phyloP scores from a whole-genome alignment of 2,113 vertebrate genomes.

The Triplophysa rosa region DNA sequence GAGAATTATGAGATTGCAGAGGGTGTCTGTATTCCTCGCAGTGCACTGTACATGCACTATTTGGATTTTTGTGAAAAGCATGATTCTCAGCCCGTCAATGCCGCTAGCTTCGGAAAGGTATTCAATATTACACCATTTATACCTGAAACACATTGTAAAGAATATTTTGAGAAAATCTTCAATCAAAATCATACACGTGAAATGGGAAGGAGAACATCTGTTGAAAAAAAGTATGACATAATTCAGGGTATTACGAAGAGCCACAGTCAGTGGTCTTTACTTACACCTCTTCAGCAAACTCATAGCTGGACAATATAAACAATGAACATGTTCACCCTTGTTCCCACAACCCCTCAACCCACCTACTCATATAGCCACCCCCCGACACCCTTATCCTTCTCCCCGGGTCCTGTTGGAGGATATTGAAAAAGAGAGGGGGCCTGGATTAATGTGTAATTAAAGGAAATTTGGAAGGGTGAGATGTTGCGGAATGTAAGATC shows the following conservation, averaged over 20 bases:
- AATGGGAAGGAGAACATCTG: conserved; percentile 11
- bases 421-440: conserved; percentile 96
- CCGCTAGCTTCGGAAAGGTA: conserved; percentile 99
- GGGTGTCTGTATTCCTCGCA: conserved; percentile 97
- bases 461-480: conserved; percentile 98
- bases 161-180: not conserved
- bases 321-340: conserved; percentile 69
- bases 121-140: not conserved
- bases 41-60: conserved; percentile 99
- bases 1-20: conserved; percentile 99
- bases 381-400: conserved; percentile 68
- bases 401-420: conserved; percentile 81
- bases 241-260: not conserved
- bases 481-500: conserved; percentile 99
- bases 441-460: conserved; percentile 99
- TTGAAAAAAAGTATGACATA: conserved; percentile 23
- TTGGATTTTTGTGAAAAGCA: conserved; percentile 99
- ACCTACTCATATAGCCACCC: conserved; percentile 74
- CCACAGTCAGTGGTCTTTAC: conserved; percentile 39
- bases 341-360: conserved; percentile 81
- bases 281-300: conserved; percentile 42
- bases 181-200: not conserved
- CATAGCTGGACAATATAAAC: conserved; percentile 70
- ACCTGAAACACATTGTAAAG: too few species aligned
- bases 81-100: conserved; percentile 96